Evolutionary conservation across 2,888 invertebrate genomes (phyloP), one percentile per base, ranked within the genome.

Genomic region (Tinea semifulvella): DNA sequence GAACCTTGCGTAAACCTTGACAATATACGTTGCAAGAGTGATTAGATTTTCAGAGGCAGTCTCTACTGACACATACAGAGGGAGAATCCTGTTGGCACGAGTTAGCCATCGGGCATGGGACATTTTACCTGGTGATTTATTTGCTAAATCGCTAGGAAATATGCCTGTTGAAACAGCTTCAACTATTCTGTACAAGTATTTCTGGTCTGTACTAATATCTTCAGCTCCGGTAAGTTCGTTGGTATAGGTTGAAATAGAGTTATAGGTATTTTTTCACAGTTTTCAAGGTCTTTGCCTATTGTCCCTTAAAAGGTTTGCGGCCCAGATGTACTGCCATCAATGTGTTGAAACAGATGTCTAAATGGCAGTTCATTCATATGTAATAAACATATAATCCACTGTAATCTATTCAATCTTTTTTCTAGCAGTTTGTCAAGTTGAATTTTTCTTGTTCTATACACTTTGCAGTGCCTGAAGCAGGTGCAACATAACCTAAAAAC

Each of bases 331-430:
- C 13, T 11, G 8, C 51, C 53, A 42, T 55, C 52, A 3, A 55
- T 10, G 45, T 46, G 27, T 7, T 16, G 2, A 44, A 55, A 53
- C 43, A 55, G 44, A 46, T 55, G 55, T 16, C 51, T 28, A 5
- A 53, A 40, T 8, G 52, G 53, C 13, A 55, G 40, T 43, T 53
- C 51, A 45, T 53, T 55, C 43, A 42, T 22, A 43, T 52, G 51
- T 2, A 51, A 39, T 28, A 50, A 19, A 22, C 52, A 44, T 18
- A 44, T 36, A 11, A 51, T 44, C 52, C 51, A 54, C 25, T 53
- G 53, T 13, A 53, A 20, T 50, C 38, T 47, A 6, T 44, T 16
- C 11, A 53, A 44, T 16, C 16, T 17, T 48, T 50, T 51, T 48
- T 55, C 53, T 3, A 53, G 35, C 14, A 53, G 27, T 2, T n/a